Evolutionary conservation across 2,113 vertebrate genomes (phyloP), one percentile per base, ranked within the genome.

Genomic region (Pseudorectes ferrugineus): DNA sequence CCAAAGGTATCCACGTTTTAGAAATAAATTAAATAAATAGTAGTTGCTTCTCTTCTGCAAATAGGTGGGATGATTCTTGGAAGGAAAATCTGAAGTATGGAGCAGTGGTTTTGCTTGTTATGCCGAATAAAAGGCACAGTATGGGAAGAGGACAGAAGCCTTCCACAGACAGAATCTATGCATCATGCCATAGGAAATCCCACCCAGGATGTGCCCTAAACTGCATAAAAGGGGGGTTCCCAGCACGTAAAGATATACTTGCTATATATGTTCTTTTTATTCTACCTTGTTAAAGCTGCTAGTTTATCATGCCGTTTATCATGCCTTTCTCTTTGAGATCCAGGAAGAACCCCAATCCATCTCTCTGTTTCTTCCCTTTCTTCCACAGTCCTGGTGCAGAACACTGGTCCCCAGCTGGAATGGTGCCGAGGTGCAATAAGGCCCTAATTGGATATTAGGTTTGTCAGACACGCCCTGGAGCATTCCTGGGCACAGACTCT

Each of bases 141-240:
- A 15, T 20, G 33, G 38, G 35, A 59, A 20, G 26, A 79, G 12
- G 24, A 80, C n/a, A 14, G 31, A 76, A 22, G 7, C 3, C 80
- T 25, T 80, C 45, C 17, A 19, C 5, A 48, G 22, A 58, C 4
- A 54, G 40, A 35, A 26, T 58, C 38, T 45, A 4, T 87, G 21
- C 26, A 43, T 38, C 0, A 0, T 46, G 11, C 7, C 5, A 4
- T 40, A 7, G 38, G 13, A 82, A 28, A 49, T 45, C 23, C 6
- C 29, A 80, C 12, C 7, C 22, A 76, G 18, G 2, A 0, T 58
- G 16, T 84, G 10, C 22, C 17, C 4, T 40, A 6, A 29, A 26
- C 33, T 63, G 14, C 48, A 49, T 13, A 24, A 65, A 76, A 73
- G 4, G 14, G 14, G 1, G 1, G 5, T 46, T 73, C 12, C 33